phyloP scores from a whole-genome alignment of 2,888 invertebrate species.

The Marasmarcha lunaedactyla region DNA sequence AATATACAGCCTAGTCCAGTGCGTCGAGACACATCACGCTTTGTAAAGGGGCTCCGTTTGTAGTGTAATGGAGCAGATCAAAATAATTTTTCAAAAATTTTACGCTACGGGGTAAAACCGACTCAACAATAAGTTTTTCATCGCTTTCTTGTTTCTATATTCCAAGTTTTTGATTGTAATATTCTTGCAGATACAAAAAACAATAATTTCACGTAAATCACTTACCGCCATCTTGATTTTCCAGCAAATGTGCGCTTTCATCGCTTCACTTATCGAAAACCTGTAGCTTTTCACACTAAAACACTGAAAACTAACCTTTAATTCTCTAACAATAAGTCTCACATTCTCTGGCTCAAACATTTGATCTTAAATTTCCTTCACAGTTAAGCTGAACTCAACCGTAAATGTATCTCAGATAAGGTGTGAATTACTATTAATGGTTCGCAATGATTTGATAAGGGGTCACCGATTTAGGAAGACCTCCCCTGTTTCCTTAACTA shows the following conservation, averaged over 20 bases:
- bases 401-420: not conserved
- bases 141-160: too few species aligned
- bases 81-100: too few species aligned
- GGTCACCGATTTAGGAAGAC: conserved; percentile 22
- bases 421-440: conserved; percentile 5
- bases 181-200: too few species aligned
- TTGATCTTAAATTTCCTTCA: not conserved
- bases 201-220: conserved; percentile 6
- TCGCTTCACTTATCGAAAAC: conserved; percentile 51
- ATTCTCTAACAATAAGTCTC: rapidly evolving
- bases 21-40: too few species aligned
- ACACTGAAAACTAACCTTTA: conserved; percentile 17
- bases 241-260: conserved; percentile 37
- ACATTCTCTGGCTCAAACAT: conserved; percentile 5
- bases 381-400: not conserved
- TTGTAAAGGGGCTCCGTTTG: too few species aligned
- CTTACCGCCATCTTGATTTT: conserved; percentile 21
- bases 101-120: too few species aligned
- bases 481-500: conserved; percentile 14
- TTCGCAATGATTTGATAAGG: conserved; percentile 28
- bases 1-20: too few species aligned
- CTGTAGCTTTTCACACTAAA: conserved; percentile 39
- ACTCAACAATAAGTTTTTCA: too few species aligned
- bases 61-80: too few species aligned
- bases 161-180: too few species aligned